Base-by-base conservation (phyloP, 2,113 vertebrate genomes). In the Rostratula benghalensis region DNA sequence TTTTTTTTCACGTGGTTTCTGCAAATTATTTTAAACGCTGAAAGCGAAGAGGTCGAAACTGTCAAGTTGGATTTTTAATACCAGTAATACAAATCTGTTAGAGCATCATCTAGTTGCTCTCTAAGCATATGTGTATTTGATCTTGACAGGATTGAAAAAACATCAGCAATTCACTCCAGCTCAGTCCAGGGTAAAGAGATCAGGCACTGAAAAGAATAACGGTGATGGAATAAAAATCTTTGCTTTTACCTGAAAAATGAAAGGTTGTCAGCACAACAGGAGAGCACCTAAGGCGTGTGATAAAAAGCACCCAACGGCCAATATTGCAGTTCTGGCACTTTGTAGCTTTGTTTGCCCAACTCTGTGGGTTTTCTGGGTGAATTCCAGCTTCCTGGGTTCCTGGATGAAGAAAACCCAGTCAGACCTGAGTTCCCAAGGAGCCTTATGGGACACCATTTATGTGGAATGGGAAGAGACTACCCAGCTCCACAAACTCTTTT, bases 131-230 rank as follows among this genome's bases (percentile, higher is more conserved):
- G 59, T 91, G 48, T 54, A 22, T 93, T 93, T 95, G 83, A 77
- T 97, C 68, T 77, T 88, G 84, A 89, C 83, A 96, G 90, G 65
- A 90, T 48, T 94, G 94, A 53, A 69, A 68, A 81, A 74, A 69
- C 85, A 95, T 57, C 82, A 94, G 75, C 92, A 91, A 23, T 93
- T 96, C 91, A 67, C 14, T 96, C 74, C 91, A 85, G 83, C 79
- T 96, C 87, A 94, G 95, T 85, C 68, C 92, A 95, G 93, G 74
- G 51, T 96, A 94, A 71, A 94, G 94, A 94, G 78, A 96, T 94
- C 96, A 96, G 94, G 84, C 81, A 88, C 64, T 89, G 90, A 70
- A 94, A 95, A 94, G 83, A 96, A 79, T 69, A 83, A 53, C 2
- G 2, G 53, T 78, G 93, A 89, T 61, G 22, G 27, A 87, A 87